A percentile compares a stretch with the other conserved stretches of the same genome.
These are phyloP conservation scores for Lutjanus argentimaculatus DNA, from an alignment of 2,797 vertebrate species.

Conservation along the genomic window DNA sequence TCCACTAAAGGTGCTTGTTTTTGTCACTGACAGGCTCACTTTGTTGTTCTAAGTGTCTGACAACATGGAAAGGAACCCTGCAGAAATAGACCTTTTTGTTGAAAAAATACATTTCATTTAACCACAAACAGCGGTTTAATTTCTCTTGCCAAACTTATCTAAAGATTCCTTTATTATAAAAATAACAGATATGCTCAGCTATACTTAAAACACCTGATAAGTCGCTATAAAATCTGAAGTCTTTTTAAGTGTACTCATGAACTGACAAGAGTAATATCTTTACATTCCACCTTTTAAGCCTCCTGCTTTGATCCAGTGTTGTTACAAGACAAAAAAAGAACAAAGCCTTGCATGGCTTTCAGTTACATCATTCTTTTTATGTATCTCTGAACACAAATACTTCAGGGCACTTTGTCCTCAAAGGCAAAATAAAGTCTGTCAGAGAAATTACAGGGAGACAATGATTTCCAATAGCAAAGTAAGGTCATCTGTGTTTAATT, in stretches of 20 bases:
- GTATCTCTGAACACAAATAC: slow-evolving; percentile 37
- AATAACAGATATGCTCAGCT: not conserved
- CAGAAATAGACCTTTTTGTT: too few species aligned
- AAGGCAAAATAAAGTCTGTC: slow-evolving; percentile 66
- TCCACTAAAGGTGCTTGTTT: too few species aligned
- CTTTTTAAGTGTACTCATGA: not conserved
- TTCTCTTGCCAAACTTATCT: too few species aligned
- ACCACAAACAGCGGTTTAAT: too few species aligned
- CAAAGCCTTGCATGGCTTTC: slow-evolving; percentile 36
- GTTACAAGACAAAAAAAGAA: slow-evolving; percentile 40
- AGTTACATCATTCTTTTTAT: slow-evolving; percentile 38
- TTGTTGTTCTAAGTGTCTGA: too few species aligned
- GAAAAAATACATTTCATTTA: too few species aligned
- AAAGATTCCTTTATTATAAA: not conserved
- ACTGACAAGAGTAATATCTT: slow-evolving; percentile 23
- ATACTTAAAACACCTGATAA: not conserved
- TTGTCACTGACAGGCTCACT: too few species aligned
- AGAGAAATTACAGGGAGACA: slow-evolving; percentile 54
- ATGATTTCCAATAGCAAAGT: slow-evolving; percentile 73
- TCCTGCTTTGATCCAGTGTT: slow-evolving; percentile 32
- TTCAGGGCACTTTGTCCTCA: slow-evolving; percentile 53
- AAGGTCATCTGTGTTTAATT: slow-evolving; percentile 78
- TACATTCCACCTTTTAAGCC: slow-evolving; percentile 20
- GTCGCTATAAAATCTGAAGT: not conserved
- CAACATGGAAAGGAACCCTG: too few species aligned